Conservation (phyloP, 1,140 invertebrate genomes). For the Colletes gigas region DNA sequence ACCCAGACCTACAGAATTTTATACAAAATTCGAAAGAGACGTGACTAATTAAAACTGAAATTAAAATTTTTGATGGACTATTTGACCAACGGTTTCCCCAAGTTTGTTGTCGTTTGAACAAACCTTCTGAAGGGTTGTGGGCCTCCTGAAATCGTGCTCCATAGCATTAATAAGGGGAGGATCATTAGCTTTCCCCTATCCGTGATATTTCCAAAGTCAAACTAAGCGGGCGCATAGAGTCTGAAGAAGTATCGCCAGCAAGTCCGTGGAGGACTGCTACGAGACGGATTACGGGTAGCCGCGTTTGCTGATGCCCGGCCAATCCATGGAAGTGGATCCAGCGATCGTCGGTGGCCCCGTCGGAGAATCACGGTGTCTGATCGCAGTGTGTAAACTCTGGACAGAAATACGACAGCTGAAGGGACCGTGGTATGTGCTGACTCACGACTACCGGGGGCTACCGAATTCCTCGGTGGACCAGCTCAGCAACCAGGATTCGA, state of each 20-base stretch:
- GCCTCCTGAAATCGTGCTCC: no score
- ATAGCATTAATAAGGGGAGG: no score
- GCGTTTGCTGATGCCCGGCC: neutral
- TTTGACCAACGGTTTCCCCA: no score
- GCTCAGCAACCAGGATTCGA: conserved; percentile 50
- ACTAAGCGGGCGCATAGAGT: neutral
- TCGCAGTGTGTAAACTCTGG: conserved; percentile 58
- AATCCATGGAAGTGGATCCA: conserved; percentile 34
- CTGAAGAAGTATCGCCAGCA: neutral
- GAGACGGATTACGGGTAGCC: conserved; percentile 27
- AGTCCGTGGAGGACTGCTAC: neutral
- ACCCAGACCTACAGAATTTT: no score
- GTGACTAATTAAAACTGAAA: no score
- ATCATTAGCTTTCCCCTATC: no score
- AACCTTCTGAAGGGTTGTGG: no score
- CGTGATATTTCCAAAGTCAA: neutral
- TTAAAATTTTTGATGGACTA: no score
- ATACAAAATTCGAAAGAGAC: no score
- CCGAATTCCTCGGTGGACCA: conserved; percentile 42
- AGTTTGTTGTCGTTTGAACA: no score
- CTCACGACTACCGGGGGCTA: conserved; percentile 50
- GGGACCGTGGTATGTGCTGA: conserved; percentile 49
- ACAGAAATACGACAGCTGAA: conserved; percentile 59
- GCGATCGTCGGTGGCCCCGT: conserved; percentile 10
- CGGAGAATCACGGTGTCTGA: conserved; percentile 43